These are phyloP conservation scores for Sylvia atricapilla DNA, from an alignment of 2,113 vertebrate species.

Conservation along the genomic window DNA sequence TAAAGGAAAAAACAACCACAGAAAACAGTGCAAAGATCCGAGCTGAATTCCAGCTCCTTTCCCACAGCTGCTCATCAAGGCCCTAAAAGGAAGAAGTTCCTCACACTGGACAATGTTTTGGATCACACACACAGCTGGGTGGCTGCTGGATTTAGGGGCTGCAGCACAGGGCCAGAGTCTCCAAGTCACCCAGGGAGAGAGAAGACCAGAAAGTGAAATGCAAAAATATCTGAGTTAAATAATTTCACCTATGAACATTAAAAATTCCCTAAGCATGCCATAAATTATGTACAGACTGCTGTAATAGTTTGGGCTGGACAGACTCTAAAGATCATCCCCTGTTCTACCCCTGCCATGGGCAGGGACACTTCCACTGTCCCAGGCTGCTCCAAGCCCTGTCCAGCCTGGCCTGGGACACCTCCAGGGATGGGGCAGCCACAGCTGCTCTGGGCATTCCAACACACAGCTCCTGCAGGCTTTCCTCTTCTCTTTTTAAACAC, in stretches of 20 bases:
- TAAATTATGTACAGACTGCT: background rate
- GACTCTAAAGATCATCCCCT: background rate
- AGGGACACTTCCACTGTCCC: background rate
- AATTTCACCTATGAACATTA: background rate
- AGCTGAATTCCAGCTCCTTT: constrained; percentile 1
- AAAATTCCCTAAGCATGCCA: background rate
- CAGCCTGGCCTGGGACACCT: background rate
- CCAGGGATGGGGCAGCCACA: background rate
- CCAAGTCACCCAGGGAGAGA: background rate
- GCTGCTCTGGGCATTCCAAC: background rate
- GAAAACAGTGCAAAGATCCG: background rate
- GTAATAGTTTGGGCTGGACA: background rate
- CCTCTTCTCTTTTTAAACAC: accelerated
- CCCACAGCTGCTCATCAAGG: background rate
- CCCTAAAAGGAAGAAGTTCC: constrained; percentile 28
- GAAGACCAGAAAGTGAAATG: background rate
- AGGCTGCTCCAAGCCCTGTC: background rate
- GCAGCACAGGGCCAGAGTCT: background rate
- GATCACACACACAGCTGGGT: background rate
- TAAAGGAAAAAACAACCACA: background rate
- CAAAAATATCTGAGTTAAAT: background rate
- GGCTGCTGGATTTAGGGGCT: background rate
- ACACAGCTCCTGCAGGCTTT: background rate
- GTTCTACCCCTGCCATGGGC: too few relatives aligned
- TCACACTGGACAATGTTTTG: background rate